These are phyloP conservation scores for Cephonodes hylas DNA, from an alignment of 2,888 invertebrate species.

Conservation along the genomic window DNA sequence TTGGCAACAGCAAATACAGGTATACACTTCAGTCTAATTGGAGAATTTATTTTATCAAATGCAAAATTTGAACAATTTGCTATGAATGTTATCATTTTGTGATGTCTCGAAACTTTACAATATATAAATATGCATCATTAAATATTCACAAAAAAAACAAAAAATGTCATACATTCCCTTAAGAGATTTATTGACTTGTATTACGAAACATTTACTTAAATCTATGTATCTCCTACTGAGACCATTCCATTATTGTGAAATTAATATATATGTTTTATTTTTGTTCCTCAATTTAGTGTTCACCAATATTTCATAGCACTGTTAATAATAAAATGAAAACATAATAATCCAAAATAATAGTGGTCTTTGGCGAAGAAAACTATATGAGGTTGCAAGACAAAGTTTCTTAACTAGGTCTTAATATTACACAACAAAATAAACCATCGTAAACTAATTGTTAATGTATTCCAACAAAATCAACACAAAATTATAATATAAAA, in stretches of 20 bases:
- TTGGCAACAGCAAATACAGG: slow-evolving; percentile 59
- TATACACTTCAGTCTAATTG: slow-evolving; percentile 44
- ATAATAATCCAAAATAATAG: neutral
- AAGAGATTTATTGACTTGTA: neutral
- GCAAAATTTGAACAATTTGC: neutral
- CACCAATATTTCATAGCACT: neutral
- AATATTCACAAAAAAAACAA: neutral
- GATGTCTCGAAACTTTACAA: neutral
- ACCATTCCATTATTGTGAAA: neutral
- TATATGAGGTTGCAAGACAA: slow-evolving; percentile 22
- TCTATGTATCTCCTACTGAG: neutral
- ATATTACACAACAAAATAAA: slow-evolving; percentile 64
- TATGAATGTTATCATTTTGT: neutral
- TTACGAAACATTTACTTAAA: neutral
- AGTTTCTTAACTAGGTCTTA: slow-evolving; percentile 54
- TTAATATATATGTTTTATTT: neutral
- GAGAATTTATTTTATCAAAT: slow-evolving; percentile 16
- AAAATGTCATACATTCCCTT: neutral
- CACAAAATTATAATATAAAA: slow-evolving; percentile 55
- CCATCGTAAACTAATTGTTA: slow-evolving; percentile 44
- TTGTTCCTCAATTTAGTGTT: neutral
- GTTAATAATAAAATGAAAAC: neutral
- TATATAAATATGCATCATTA: neutral
- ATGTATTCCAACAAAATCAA: slow-evolving; percentile 51
- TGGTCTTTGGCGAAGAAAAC: slow-evolving; percentile 12